These are phyloP conservation scores for Diadema setosum DNA, from an alignment of 35 echinoderm and acorn worm genomes.

Conservation along the genomic window DNA sequence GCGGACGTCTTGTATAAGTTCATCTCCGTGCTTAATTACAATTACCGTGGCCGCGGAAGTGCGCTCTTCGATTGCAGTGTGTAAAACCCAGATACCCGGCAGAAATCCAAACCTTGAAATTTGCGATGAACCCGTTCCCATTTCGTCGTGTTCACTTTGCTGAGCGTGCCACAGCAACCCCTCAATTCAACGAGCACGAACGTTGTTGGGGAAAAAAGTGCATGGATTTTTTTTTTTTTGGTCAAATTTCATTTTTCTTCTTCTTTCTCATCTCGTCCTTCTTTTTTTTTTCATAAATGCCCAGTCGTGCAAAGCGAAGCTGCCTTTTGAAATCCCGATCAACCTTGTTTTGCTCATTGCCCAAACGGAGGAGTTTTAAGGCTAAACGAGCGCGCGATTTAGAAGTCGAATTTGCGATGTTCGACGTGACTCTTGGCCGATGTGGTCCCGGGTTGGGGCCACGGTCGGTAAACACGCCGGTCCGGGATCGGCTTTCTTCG, in stretches of 20 bases:
- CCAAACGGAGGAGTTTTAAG: background rate
- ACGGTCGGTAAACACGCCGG: conserved; percentile 19
- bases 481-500: conserved; percentile 12
- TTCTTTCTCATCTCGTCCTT: background rate
- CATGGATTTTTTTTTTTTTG: no score
- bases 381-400: conserved; percentile 10
- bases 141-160: conserved; percentile 10
- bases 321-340: background rate
- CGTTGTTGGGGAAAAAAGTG: background rate
- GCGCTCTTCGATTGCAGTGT: conserved; percentile 6
- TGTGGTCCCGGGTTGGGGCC: background rate
- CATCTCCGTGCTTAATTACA: conserved; percentile 8
- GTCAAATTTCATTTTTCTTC: background rate
- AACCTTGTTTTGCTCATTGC: conserved; percentile 19
- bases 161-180: background rate
- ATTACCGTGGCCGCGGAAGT: background rate
- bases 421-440: background rate
- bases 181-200: background rate
- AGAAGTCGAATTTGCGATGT: background rate
- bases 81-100: conserved; percentile 12
- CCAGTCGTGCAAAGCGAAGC: background rate
- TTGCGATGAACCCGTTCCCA: background rate
- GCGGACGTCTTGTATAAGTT: no score
- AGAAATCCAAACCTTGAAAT: conserved; percentile 7
- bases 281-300: no score